A percentile compares a stretch with the other conserved stretches of the same genome.
These are phyloP conservation scores for Podarcis lilfordi DNA, from an alignment of 2,797 vertebrate species.

Conservation along the genomic window DNA sequence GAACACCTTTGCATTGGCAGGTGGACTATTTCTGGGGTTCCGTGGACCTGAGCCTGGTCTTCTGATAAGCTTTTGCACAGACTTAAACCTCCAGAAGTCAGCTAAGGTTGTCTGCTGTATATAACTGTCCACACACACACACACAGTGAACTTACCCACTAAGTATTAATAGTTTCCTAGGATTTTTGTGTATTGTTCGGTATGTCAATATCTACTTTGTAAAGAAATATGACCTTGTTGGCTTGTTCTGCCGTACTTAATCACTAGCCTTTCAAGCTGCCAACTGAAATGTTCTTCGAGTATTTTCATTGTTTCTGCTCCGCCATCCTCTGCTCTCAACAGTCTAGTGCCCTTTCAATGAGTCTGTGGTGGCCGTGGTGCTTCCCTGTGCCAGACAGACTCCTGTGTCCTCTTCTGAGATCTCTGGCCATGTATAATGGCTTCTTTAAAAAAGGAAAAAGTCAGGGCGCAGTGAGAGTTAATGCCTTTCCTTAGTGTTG, in stretches of 20 bases:
- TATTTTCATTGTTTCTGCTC: not conserved
- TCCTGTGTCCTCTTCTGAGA: fast-evolving
- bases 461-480: not conserved
- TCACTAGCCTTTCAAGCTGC: not conserved
- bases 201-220: constrained; percentile 37
- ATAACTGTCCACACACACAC: not conserved
- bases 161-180: constrained; percentile 43
- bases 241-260: constrained; percentile 27
- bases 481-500: fast-evolving
- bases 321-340: not conserved
- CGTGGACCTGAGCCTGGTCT: fast-evolving
- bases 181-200: constrained; percentile 12
- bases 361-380: too few species aligned
- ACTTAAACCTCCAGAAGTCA: constrained; percentile 6
- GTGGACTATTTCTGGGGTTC: not conserved
- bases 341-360: not conserved
- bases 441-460: not conserved
- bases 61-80: constrained; percentile 12
- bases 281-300: constrained; percentile 35
- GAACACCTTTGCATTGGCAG: constrained; percentile 27
- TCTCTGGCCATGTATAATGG: not conserved
- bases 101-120: constrained; percentile 6
- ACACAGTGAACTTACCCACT: not conserved
- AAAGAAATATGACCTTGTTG: constrained; percentile 6
- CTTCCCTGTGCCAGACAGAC: not conserved